Evolutionary conservation across 2,113 vertebrate genomes (phyloP).

Genomic region (Nesogale talazaci): DNA sequence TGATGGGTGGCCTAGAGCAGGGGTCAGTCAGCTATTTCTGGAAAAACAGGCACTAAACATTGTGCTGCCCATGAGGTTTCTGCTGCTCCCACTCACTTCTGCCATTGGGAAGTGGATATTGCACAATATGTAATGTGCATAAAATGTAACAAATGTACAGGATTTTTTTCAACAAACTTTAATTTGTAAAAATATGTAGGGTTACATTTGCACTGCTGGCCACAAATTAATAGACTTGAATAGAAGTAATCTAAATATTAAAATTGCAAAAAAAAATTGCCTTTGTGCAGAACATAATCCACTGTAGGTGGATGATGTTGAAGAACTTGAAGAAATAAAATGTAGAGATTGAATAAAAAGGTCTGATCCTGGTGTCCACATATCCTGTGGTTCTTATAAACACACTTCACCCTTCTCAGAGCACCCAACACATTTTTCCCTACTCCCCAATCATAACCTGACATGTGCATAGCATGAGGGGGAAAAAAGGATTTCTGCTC

Average conservation of each 20-base stretch:
- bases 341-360: not conserved
- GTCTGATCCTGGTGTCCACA: not conserved
- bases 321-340: not conserved
- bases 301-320: not conserved
- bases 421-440: accelerated
- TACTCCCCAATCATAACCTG: not conserved
- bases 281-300: not conserved
- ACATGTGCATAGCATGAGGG: accelerated
- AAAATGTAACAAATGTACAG: too few species aligned
- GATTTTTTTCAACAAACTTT: not conserved
- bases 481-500: too few species aligned
- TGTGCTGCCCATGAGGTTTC: not conserved
- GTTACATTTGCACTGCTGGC: not conserved
- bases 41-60: not conserved
- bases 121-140: too few species aligned
- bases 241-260: not conserved
- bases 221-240: not conserved
- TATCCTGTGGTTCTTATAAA: not conserved
- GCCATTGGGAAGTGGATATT: too few species aligned
- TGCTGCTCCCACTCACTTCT: not conserved
- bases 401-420: not conserved
- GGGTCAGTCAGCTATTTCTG: not conserved
- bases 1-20: not conserved
- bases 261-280: not conserved
- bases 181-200: not conserved